A percentile compares a stretch with the other conserved stretches of the same genome.
Conservation (phyloP, 2,113 vertebrate genomes). For the Malaclemys terrapin region DNA sequence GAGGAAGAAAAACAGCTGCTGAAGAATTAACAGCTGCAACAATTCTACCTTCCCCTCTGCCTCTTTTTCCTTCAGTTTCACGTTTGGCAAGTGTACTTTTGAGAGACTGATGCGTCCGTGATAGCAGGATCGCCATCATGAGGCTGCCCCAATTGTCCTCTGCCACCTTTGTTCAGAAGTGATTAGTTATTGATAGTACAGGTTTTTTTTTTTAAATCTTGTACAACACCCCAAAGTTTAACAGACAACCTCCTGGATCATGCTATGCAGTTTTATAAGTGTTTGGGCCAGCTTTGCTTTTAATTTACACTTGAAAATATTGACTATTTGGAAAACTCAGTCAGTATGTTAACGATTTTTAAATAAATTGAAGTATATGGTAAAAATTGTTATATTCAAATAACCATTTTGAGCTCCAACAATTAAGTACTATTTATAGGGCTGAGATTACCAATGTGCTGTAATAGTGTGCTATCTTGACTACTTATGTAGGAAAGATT, state of each 20-base stretch:
- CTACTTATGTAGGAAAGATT: background rate
- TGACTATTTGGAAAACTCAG: background rate
- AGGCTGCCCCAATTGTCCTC: background rate
- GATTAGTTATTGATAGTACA: background rate
- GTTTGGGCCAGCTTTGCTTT: background rate
- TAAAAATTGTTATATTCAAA: background rate
- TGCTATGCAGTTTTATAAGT: background rate
- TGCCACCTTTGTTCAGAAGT: background rate
- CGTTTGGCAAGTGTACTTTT: background rate
- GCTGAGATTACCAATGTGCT: background rate
- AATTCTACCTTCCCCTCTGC: too few species aligned
- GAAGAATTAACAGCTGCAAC: too few species aligned
- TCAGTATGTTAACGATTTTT: background rate
- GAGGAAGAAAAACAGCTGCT: too few species aligned
- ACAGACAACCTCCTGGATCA: background rate
- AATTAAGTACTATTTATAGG: background rate
- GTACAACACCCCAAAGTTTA: background rate
- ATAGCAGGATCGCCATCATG: background rate
- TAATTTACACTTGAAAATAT: background rate
- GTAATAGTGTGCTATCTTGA: background rate
- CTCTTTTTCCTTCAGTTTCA: background rate
- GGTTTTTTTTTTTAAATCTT: accelerated
- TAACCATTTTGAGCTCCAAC: background rate
- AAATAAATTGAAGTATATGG: background rate
- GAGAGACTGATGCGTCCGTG: background rate